Evolutionary conservation across 2,113 vertebrate species (phyloP), one percentile per base, ranked within the genome.

Genomic region (Hypanus sabinus): DNA sequence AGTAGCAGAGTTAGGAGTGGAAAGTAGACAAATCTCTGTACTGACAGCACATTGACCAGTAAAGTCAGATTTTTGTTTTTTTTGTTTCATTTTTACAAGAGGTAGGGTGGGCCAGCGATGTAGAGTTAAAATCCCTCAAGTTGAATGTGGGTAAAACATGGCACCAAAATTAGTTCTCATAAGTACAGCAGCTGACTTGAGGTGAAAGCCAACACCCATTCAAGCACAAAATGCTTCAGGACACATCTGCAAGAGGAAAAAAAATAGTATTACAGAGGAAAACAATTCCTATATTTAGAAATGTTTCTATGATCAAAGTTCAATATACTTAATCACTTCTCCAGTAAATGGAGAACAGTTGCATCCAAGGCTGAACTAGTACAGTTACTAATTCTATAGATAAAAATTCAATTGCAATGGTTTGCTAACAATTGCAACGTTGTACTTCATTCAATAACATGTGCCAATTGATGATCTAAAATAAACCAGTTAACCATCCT

Each of bases 141-240:
- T 93, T 73, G 91, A 93, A 93, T 36, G 70, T 73, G 91, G 91
- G 70, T 73, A 93, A 93, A 93, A 93, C 91, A 93, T 93, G 91
- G 91, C 91, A 93, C 91, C 91, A 93, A 93, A 93, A 75, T 73
- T 93, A 93, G 91, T 93, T 93, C 70, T 93, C 91, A 73, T 93
- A 93, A 93, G 91, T 93, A 93, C 91, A 93, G 91, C 91, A 93
- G 91, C 91, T 93, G 91, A 93, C 91, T 73, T 93, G 91, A 93
- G 91, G 68, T 46, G 91, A 93, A 93, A 93, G 91, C 91, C 91
- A 93, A 90, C 85, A 90, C 85, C 85, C 85, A 27, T 93, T 73
- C 90, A 71, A 93, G 71, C 68, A 93, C 70, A 93, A 93, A 93
- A 93, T 93, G 91, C 91, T 93, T 93, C 91, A 93, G 70, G 91